Base-by-base conservation (phyloP, 2,888 invertebrate species). In the Cryptocheilus praepositus region DNA sequence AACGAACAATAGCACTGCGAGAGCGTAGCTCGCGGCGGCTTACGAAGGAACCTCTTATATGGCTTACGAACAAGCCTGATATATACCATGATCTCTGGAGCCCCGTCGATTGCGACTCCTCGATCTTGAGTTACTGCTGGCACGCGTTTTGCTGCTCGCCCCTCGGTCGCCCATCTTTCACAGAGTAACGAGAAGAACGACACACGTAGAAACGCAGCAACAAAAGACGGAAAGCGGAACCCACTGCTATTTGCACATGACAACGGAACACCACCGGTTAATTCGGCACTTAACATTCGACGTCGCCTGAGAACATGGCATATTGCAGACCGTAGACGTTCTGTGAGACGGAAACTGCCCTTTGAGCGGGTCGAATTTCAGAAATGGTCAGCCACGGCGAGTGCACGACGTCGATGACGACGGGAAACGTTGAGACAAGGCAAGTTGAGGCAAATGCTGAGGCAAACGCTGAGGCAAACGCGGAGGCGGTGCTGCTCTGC, bases 31-130 rank as follows among this genome's bases (percentile, higher is more conserved):
- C 25, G 2, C 5, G 2, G 25, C 25, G 5, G 25, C 5, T 25
- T 25, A 25, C 25, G 25, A 25, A 25, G 25, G 5, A 25, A 25
- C 5, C 25, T 25, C 25, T 3, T 25, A 2, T 25, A n/a, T n/a
- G n/a, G n/a, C n/a, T n/a, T n/a, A n/a, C n/a, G n/a, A n/a, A n/a
- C n/a, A 28, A 28, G 28, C 7, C 4, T 28, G 4, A 28, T 28
- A 11, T 36, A 68, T 85, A 87, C 87, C 86, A 71, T 86, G 86
- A 77, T 87, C 87, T 62, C 81, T 82, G 70, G 86, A 86, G 63
- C 83, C 80, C 22, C 85, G 84, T 64, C 86, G 85, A 79, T 79
- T 86, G 61, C 85, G 84, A 75, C 86, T 87, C 72, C 84, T 82
- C 63, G 87, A 86, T 77, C 87, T 83, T 63, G 87, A 85, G 74